These are phyloP conservation scores for Hipposideros larvatus DNA, from an alignment of 2,797 vertebrate species.

Conservation along the genomic window DNA sequence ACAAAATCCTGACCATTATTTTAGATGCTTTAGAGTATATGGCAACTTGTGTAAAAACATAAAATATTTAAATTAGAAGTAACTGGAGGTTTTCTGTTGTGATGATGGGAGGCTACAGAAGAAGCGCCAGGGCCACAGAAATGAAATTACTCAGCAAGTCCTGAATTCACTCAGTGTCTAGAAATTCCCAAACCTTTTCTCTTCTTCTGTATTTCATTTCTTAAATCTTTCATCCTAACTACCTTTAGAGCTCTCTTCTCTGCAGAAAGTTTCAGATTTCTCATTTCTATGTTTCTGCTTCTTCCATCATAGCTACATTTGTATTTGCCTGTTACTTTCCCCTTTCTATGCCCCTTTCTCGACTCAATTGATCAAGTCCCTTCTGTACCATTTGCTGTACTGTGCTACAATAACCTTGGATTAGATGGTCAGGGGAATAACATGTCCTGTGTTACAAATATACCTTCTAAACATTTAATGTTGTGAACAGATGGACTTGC, in stretches of 20 bases:
- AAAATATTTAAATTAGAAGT: constrained; percentile 30
- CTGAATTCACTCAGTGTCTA: neutral
- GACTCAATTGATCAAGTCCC: neutral
- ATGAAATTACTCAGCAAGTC: neutral
- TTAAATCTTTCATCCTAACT: neutral
- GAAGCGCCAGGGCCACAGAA: neutral
- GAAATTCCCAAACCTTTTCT: neutral
- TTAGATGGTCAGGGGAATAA: neutral
- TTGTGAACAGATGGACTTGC: constrained; percentile 15
- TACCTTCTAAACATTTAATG: constrained; percentile 44
- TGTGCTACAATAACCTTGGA: neutral
- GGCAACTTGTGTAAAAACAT: neutral
- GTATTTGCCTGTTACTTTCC: neutral
- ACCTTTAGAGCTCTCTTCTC: neutral
- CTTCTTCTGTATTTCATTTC: neutral
- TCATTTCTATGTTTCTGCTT: neutral
- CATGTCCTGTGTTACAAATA: constrained; percentile 5
- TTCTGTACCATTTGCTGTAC: neutral
- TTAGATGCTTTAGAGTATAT: neutral
- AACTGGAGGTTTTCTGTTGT: neutral
- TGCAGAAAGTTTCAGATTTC: neutral
- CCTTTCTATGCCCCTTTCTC: neutral
- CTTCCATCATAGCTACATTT: neutral
- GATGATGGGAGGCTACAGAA: neutral
- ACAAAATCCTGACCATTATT: neutral